Evolutionary conservation across 2,113 vertebrate species (phyloP).

Genomic region (Platysternon megacephalum): DNA sequence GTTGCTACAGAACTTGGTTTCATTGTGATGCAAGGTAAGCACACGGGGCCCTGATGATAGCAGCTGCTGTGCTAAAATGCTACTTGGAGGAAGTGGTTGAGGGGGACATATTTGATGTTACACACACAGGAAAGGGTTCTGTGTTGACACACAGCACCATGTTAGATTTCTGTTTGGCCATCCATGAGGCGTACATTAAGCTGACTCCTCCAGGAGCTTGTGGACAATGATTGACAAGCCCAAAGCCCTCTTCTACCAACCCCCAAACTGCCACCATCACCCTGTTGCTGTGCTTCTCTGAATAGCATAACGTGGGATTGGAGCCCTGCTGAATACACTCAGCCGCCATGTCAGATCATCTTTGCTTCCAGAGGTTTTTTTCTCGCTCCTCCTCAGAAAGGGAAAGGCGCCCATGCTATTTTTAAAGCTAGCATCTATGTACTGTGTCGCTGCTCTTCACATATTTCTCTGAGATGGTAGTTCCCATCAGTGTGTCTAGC

Average conservation of each 20-base stretch:
- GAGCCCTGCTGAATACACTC: too few relatives aligned
- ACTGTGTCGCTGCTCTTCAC: not conserved
- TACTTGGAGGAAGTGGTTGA: not conserved
- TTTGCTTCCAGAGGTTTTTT: not conserved
- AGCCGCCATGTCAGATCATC: too few relatives aligned
- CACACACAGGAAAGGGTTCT: not conserved
- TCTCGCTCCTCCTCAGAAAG: too few relatives aligned
- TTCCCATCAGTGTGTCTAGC: not conserved
- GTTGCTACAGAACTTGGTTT: not conserved
- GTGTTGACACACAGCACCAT: not conserved
- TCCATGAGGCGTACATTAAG: not conserved
- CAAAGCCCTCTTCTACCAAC: too few relatives aligned
- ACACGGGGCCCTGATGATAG: not conserved
- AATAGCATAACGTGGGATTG: too few relatives aligned
- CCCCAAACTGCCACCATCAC: too few relatives aligned
- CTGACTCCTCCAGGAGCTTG: too few relatives aligned
- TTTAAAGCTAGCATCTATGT: not conserved
- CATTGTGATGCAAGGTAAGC: not conserved
- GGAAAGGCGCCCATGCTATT: too few relatives aligned
- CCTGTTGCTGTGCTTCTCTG: too few relatives aligned
- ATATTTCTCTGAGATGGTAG: not conserved
- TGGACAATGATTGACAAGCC: too few relatives aligned
- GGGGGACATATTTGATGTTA: not conserved
- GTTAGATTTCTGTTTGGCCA: not conserved
- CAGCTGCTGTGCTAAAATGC: rapidly evolving